A percentile compares a stretch with the other conserved stretches of the same genome.
phyloP scores from a whole-genome alignment of 2,113 vertebrate species.

The Saguinus midas region DNA sequence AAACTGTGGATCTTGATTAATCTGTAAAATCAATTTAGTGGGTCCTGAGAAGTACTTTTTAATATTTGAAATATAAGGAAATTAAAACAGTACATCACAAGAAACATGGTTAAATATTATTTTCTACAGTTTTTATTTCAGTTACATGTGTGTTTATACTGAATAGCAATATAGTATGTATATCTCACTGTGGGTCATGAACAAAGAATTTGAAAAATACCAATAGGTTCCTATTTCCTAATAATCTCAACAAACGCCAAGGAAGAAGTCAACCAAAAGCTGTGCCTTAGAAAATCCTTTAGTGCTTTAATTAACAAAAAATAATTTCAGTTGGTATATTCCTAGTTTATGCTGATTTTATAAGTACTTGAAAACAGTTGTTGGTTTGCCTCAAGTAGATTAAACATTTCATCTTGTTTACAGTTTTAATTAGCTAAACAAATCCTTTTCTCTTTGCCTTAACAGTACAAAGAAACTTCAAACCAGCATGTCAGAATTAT shows the following conservation, averaged over 20 bases:
- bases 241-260: conserved; percentile 31
- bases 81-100: background rate
- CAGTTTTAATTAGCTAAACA: conserved; percentile 66
- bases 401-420: conserved; percentile 41
- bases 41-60: background rate
- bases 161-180: background rate
- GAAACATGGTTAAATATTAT: background rate
- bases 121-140: conserved; percentile 28
- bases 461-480: conserved; percentile 54
- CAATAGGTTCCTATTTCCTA: background rate
- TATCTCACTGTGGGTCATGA: background rate
- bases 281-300: conserved; percentile 16
- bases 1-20: background rate
- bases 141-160: background rate
- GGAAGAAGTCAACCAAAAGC: background rate
- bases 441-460: conserved; percentile 52
- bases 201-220: conserved; percentile 41
- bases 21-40: conserved; percentile 2
- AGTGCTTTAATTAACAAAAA: conserved; percentile 36
- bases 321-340: conserved; percentile 37
- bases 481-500: conserved; percentile 30
- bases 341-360: conserved; percentile 49
- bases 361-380: conserved; percentile 48
- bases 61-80: background rate
- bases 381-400: conserved; percentile 40